Evolutionary conservation across 2,888 invertebrate genomes (phyloP), one percentile per base, ranked within the genome.

Genomic region (Theodoxus fluviatilis): DNA sequence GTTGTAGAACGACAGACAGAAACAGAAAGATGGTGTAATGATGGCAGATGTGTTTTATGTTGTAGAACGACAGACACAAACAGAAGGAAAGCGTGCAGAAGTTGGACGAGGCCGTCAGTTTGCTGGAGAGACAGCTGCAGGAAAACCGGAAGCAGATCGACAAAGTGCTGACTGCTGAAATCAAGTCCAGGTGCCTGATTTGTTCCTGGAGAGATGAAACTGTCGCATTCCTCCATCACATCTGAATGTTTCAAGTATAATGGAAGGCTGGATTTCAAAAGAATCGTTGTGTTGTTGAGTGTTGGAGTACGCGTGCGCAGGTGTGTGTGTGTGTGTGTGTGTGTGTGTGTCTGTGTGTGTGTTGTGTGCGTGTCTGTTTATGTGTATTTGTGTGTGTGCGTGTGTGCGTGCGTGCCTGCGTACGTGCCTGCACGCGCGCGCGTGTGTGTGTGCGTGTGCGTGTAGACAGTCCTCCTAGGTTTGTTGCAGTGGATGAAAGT

Each of bases 161-260:
- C 69, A 86, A 86, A 75, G 76, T 87, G 18, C 76, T 87, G 57
- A 74, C 81, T 43, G 87, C 87, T 31, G 87, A 87, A 74, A 86
- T 87, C 47, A 83, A 84, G 72, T 85, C 86, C 57, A 82, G 87
- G 86, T 86, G 71, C 12, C 71, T 70, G 12, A 4, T 55, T 52
- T 31, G 2, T 64, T 4, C n/a, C n/a, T 9, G 18, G 28, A 18
- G 6, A 3, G 3, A 3, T 7, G 25, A 31, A 59, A 59, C 33
- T 25, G 4, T 25, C 28, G 0, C 4, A 4, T 0, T 59, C 25
- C 0, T 18, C 7, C n/a, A 33, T 0, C n/a, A n/a, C n/a, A n/a
- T n/a, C n/a, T n/a, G n/a, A n/a, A n/a, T n/a, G n/a, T n/a, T n/a
- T n/a, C n/a, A n/a, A n/a, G n/a, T n/a, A n/a, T n/a, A n/a, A n/a